These are phyloP conservation scores for Therioaphis trifolii DNA, from an alignment of 2,888 invertebrate genomes.

Conservation along the genomic window DNA sequence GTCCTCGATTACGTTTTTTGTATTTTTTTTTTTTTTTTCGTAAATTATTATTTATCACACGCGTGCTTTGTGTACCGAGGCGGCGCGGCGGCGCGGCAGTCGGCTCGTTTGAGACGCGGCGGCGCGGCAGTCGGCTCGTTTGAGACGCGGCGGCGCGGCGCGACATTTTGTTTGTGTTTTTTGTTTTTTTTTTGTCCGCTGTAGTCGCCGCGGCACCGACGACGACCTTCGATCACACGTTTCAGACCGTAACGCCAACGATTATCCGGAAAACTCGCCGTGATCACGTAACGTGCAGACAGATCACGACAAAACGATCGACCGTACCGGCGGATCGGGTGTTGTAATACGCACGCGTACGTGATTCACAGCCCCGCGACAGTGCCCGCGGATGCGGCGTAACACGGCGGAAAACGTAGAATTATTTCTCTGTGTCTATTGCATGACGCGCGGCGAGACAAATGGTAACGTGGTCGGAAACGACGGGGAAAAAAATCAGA, in stretches of 20 bases:
- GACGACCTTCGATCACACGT: conserved; percentile 40
- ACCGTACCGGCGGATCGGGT: too few species aligned
- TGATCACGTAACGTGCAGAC: conserved; percentile 18
- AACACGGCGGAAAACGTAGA: conserved; percentile 19
- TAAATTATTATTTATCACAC: too few species aligned
- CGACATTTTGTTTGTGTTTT: too few species aligned
- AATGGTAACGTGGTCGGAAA: background rate
- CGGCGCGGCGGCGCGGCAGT: background rate
- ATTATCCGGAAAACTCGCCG: conserved; percentile 54
- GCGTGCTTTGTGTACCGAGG: too few species aligned
- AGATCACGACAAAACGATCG: background rate
- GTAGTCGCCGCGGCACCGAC: background rate
- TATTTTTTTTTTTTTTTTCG: too few species aligned
- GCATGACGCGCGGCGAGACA: conserved; percentile 4
- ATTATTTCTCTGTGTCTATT: conserved; percentile 24
- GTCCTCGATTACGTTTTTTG: background rate
- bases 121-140: background rate
- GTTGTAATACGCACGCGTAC: background rate
- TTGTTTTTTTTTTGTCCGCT: background rate
- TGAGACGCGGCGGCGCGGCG: background rate
- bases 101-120: too few species aligned
- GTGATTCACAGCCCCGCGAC: too few species aligned
- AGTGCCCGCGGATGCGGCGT: too few species aligned
- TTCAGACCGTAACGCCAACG: conserved; percentile 45
- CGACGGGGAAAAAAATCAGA: too few species aligned